A percentile compares a stretch with the other conserved stretches of the same genome.
phyloP scores from a whole-genome alignment of 1,140 invertebrate genomes.

The Homarus americanus region DNA sequence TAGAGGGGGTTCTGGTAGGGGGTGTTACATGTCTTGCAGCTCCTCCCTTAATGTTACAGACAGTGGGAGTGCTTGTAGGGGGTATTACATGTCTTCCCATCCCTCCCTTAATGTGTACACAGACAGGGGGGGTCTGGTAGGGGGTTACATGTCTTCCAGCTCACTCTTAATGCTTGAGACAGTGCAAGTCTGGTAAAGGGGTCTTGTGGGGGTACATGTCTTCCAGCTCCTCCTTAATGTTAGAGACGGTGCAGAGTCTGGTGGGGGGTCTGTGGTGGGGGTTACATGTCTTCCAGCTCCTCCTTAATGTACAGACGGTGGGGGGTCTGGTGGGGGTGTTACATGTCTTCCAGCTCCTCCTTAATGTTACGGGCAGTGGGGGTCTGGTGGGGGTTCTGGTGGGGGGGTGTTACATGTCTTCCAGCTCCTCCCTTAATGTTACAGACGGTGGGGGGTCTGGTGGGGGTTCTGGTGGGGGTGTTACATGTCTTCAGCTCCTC shows the following conservation, averaged over 20 bases:
- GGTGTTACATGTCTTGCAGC: no score
- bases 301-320: background rate
- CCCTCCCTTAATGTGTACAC: no score
- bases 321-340: slow-evolving; percentile 9
- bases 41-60: no score
- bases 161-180: no score
- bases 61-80: no score
- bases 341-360: background rate
- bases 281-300: background rate
- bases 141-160: no score
- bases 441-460: background rate
- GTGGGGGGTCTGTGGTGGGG: background rate
- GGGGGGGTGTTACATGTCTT: background rate
- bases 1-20: no score
- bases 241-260: background rate
- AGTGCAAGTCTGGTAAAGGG: no score
- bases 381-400: slow-evolving; percentile 16
- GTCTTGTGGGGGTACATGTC: no score
- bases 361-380: background rate
- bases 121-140: no score
- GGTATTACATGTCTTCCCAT: no score
- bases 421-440: background rate
- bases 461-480: no score
- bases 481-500: background rate
- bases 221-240: background rate